phyloP scores from a whole-genome alignment of 2,113 vertebrate species.

The Macrotus californicus region DNA sequence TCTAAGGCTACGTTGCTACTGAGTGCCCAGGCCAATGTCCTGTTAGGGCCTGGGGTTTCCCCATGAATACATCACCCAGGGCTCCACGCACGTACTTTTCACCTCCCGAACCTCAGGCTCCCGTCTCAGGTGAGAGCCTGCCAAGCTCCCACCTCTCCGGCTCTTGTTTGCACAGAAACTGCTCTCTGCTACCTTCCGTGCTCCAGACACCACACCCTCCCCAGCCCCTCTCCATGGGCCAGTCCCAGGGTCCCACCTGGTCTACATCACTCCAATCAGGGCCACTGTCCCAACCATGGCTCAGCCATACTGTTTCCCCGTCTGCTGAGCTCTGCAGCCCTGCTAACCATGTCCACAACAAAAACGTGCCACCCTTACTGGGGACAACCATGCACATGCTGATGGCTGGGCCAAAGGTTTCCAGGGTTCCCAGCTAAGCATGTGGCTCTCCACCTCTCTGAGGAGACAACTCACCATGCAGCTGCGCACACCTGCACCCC shows the following conservation, averaged over 20 bases:
- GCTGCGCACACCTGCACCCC: neutral
- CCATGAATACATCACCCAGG: neutral
- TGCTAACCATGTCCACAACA: neutral
- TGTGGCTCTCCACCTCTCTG: neutral
- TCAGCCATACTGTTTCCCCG: neutral
- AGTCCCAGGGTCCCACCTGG: neutral
- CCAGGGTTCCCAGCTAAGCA: neutral
- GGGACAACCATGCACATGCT: neutral
- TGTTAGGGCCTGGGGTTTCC: neutral
- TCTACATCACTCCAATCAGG: neutral
- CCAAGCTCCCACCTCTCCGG: neutral
- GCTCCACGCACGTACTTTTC: neutral
- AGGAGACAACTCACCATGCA: neutral
- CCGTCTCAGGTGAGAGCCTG: neutral
- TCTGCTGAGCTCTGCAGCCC: neutral
- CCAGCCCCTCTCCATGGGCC: neutral
- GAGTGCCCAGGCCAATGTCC: rapidly evolving
- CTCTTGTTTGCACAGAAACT: neutral
- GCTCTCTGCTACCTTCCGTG: rapidly evolving
- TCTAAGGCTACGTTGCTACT: neutral
- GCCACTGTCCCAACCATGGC: neutral
- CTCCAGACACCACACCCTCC: neutral
- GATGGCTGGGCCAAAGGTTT: neutral
- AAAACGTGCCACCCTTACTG: neutral
- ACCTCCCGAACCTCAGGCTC: neutral